Evolutionary conservation across 1,140 invertebrate species (phyloP).

Genomic region (Achroia grisella): DNA sequence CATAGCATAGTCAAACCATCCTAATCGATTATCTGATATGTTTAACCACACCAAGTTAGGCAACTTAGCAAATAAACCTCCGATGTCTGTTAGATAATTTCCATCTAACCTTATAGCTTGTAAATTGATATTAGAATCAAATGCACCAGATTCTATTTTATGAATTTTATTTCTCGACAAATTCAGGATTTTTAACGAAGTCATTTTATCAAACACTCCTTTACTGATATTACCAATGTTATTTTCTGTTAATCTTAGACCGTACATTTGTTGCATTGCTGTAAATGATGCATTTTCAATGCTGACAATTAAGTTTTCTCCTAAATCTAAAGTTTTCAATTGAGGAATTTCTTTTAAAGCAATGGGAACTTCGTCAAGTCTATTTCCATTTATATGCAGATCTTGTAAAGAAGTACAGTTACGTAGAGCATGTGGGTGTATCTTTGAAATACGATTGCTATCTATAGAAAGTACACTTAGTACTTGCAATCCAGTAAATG

Average conservation of each 20-base stretch:
- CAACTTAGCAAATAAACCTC: constrained; percentile 88
- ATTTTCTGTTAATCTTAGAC: constrained; percentile 90
- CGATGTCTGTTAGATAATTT: constrained; percentile 90
- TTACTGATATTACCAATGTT: constrained; percentile 89
- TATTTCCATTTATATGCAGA: constrained; percentile 92
- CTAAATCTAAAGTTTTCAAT: constrained; percentile 90
- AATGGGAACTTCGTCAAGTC: constrained; percentile 86
- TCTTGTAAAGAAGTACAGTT: constrained; percentile 91
- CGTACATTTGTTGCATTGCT: constrained; percentile 87
- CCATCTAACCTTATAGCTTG: constrained; percentile 91
- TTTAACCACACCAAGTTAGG: constrained; percentile 93
- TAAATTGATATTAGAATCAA: constrained; percentile 88
- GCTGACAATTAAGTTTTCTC: constrained; percentile 90
- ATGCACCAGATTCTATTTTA: constrained; percentile 87
- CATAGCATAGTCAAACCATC: constrained; percentile 93
- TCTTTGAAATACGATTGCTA: constrained; percentile 85
- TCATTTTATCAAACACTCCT: constrained; percentile 88
- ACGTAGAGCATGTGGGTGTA: constrained; percentile 86
- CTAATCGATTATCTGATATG: constrained; percentile 91
- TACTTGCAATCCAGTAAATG: constrained; percentile 85
- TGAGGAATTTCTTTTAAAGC: constrained; percentile 86
- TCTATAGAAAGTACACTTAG: constrained; percentile 87
- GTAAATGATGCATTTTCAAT: constrained; percentile 88
- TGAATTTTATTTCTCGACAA: constrained; percentile 91
- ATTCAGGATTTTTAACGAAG: constrained; percentile 89